Percentiles rank a stretch among this genome's conserved stretches.
phyloP scores from a whole-genome alignment of 2,797 vertebrate species.

The Ceryle rudis region DNA sequence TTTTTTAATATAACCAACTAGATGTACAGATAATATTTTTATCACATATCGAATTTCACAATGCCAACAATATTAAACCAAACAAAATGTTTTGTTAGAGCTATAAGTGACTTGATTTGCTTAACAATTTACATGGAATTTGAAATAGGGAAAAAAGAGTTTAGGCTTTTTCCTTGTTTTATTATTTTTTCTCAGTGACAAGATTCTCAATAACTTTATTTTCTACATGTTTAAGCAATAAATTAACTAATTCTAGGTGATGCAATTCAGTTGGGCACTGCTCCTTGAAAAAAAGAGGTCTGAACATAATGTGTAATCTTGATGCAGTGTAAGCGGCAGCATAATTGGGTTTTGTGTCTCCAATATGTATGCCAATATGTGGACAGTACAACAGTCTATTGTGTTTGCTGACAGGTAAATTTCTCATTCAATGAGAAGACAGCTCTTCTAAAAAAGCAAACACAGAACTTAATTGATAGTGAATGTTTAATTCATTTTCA shows the following conservation, averaged over 20 bases:
- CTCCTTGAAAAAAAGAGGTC: slow-evolving; percentile 35
- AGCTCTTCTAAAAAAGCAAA: slow-evolving; percentile 27
- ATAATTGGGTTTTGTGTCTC: slow-evolving; percentile 71
- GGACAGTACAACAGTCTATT: slow-evolving; percentile 8
- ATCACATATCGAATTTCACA: background rate
- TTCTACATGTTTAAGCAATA: slow-evolving; percentile 48
- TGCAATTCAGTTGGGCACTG: slow-evolving; percentile 32
- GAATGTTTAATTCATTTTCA: slow-evolving; percentile 81
- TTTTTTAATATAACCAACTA: background rate
- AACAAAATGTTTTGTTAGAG: background rate
- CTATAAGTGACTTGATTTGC: background rate
- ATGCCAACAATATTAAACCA: background rate
- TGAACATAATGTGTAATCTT: slow-evolving; percentile 30
- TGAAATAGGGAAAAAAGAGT: background rate
- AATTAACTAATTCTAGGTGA: slow-evolving; percentile 31
- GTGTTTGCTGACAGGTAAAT: slow-evolving; percentile 49
- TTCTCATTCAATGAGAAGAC: slow-evolving; percentile 51
- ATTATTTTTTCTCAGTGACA: background rate
- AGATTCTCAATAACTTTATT: slow-evolving; percentile 18
- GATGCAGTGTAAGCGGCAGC: slow-evolving; percentile 52
- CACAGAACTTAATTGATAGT: slow-evolving; percentile 72
- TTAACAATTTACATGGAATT: background rate
- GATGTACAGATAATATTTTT: background rate
- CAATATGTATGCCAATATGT: slow-evolving; percentile 35
- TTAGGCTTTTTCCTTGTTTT: background rate